Conservation (phyloP, 2,888 invertebrate species). For the Malacosoma neustria region DNA sequence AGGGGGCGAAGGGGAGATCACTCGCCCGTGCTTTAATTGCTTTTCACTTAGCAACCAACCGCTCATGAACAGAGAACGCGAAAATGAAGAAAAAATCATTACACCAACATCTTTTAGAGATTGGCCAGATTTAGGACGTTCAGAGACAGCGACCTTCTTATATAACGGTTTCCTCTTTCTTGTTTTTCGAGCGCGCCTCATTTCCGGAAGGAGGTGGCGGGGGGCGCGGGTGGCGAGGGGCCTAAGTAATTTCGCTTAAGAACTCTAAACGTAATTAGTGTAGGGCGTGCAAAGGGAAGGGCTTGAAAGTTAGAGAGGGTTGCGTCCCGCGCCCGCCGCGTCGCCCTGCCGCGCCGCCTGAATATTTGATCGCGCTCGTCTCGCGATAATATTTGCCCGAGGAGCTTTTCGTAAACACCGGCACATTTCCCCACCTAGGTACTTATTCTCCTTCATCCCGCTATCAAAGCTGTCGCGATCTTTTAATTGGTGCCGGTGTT, state of each 20-base stretch:
- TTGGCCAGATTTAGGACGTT: conserved; percentile 70
- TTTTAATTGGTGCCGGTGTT: conserved; percentile 68
- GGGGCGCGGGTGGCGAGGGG: conserved; percentile 64
- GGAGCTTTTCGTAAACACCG: conserved; percentile 71
- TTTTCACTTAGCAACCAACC: conserved; percentile 75
- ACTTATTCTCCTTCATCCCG: conserved; percentile 59
- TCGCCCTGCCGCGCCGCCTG: conserved; percentile 57
- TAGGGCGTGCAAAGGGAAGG: conserved; percentile 77
- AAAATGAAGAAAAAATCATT: conserved; percentile 74
- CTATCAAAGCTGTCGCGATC: conserved; percentile 63
- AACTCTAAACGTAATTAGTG: conserved; percentile 82
- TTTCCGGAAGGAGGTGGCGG: conserved; percentile 64
- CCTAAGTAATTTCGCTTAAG: conserved; percentile 81
- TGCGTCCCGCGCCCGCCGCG: conserved; percentile 58
- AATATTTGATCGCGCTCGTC: conserved; percentile 72
- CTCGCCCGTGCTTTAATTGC: conserved; percentile 76
- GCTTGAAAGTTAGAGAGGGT: conserved; percentile 78
- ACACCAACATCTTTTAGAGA: conserved; percentile 72
- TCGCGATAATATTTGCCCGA: conserved; percentile 72
- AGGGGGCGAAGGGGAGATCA: conserved; percentile 57
- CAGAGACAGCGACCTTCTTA: conserved; percentile 62
- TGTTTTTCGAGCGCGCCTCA: conserved; percentile 73
- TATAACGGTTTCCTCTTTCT: conserved; percentile 68
- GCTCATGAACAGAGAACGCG: conserved; percentile 69
- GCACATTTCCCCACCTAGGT: conserved; percentile 61